Evolutionary conservation across 2,113 vertebrate genomes (phyloP).

Genomic region (Circaetus cinerascens): DNA sequence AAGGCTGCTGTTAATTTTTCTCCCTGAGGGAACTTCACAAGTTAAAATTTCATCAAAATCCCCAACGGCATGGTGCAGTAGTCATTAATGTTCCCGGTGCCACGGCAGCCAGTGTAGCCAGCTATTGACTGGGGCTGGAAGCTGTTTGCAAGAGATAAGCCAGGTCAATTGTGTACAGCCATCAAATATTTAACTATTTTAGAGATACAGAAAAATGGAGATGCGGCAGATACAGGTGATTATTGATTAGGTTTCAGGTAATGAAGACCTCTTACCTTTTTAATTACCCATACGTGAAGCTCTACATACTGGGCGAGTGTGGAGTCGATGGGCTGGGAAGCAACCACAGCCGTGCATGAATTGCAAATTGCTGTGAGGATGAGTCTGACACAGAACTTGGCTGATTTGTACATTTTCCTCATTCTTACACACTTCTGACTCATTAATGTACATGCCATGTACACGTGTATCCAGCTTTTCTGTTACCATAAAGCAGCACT

Average conservation of each 20-base stretch:
- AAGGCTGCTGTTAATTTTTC: conserved; percentile 4
- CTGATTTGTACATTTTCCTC: not conserved
- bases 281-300: not conserved
- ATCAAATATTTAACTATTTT: conserved; percentile 25
- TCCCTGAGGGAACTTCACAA: conserved; percentile 11
- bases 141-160: conserved; percentile 62
- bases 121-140: conserved; percentile 4
- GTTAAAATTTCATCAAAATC: conserved; percentile 5
- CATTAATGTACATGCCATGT: not conserved
- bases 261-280: not conserved
- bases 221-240: not conserved
- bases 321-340: not conserved
- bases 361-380: not conserved
- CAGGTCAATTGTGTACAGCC: conserved; percentile 60
- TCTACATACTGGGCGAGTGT: fast-evolving
- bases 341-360: not conserved
- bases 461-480: not conserved
- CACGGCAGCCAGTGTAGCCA: conserved; percentile 2
- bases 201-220: conserved; percentile 7
- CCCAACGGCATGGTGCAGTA: not conserved
- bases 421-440: not conserved
- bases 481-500: not conserved
- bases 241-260: conserved; percentile 3
- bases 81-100: conserved; percentile 28
- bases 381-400: not conserved